Evolutionary conservation across 2,797 vertebrate genomes (phyloP).

Genomic region (Anomalospiza imberbis): DNA sequence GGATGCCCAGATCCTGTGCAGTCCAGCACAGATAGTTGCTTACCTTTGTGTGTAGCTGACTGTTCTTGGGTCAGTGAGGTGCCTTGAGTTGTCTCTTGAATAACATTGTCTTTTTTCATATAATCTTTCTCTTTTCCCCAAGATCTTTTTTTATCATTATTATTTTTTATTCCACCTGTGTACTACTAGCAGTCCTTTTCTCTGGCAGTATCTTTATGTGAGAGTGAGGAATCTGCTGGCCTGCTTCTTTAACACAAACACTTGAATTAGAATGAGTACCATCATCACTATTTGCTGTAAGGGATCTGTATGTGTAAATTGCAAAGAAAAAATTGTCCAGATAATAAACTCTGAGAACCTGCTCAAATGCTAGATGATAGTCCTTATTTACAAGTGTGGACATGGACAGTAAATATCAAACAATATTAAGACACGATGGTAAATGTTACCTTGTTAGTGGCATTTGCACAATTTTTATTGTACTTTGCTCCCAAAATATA

Average conservation of each 20-base stretch:
- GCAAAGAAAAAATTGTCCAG: background rate
- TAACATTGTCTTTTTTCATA: background rate
- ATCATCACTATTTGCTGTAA: background rate
- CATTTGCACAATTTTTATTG: slow-evolving; percentile 60
- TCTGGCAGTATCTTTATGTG: background rate
- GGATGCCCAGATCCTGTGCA: background rate
- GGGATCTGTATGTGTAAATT: background rate
- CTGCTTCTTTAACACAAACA: background rate
- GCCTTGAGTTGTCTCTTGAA: background rate
- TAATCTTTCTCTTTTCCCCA: background rate
- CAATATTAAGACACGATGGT: slow-evolving; percentile 1
- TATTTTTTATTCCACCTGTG: background rate
- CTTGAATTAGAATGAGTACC: background rate
- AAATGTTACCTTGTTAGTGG: slow-evolving; percentile 57
- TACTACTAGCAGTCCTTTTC: background rate
- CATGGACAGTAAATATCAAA: slow-evolving; percentile 36
- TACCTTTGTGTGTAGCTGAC: background rate
- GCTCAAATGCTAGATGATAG: slow-evolving; percentile 7
- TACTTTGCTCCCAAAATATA: background rate
- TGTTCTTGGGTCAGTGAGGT: background rate
- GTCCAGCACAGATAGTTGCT: background rate
- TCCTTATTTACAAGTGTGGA: slow-evolving; percentile 18
- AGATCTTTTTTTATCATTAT: background rate
- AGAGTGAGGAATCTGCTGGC: background rate
- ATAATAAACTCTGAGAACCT: slow-evolving; percentile 6